These are phyloP conservation scores for Corynorhinus townsendii DNA, from an alignment of 2,113 vertebrate genomes.

Conservation along the genomic window DNA sequence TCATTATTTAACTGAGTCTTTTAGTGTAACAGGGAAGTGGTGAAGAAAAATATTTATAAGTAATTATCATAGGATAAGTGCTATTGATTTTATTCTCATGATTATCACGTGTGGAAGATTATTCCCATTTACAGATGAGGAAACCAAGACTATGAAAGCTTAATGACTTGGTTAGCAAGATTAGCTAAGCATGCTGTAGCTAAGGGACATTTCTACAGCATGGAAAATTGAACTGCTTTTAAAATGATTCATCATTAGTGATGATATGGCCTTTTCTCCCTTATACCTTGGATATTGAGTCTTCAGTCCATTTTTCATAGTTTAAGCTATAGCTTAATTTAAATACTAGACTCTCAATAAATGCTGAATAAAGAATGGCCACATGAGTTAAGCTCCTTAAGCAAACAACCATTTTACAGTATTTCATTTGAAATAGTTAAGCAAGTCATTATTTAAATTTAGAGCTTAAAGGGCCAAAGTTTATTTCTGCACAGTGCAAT, in stretches of 20 bases:
- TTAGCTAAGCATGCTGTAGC: not conserved
- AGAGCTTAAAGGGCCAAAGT: not conserved
- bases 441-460: not conserved
- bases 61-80: not conserved
- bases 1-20: not conserved
- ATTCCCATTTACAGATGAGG: not conserved
- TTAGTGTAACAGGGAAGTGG: not conserved
- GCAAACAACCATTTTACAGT: not conserved
- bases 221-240: not conserved
- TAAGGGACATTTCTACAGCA: not conserved
- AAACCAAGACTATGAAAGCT: not conserved
- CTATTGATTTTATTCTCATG: not conserved
- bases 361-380: not conserved
- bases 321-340: not conserved
- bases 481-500: not conserved
- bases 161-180: not conserved
- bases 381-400: not conserved
- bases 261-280: not conserved
- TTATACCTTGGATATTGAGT: not conserved
- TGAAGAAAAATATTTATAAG: not conserved
- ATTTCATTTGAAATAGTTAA: not conserved
- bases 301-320: not conserved
- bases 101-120: not conserved
- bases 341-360: not conserved
- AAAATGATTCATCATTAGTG: not conserved